Evolutionary conservation across 2,888 invertebrate genomes (phyloP), one percentile per base, ranked within the genome.

Genomic region (Acanthosepion pharaonis): DNA sequence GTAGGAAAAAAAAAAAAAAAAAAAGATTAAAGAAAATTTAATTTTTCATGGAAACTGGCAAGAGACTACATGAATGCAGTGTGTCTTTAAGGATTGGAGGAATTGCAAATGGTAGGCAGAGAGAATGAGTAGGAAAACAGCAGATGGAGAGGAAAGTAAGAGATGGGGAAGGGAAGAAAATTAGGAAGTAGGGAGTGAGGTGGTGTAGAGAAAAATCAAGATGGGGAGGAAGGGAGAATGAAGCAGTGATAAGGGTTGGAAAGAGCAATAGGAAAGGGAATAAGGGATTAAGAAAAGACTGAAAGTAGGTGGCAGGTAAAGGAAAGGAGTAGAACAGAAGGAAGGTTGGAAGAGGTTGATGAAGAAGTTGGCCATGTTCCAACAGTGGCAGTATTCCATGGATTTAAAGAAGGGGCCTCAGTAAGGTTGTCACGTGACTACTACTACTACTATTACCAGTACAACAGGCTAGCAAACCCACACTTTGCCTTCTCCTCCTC

Each of bases 261-360:
- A 9, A n/a, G 78, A n/a, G 78, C 20, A 5, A 20, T 20, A 20
- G 20, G 59, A n/a, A 15, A 78, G n/a, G 78, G n/a, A 78, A 78
- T 78, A 78, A 11, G n/a, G 78, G 78, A n/a, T 78, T n/a, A 78
- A n/a, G 78, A n/a, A 78, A 78, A 78, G 78, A 15, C 78, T 78
- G 78, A 78, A 78, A n/a, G 78, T 78, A 78, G 78, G 78, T 78
- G 78, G 78, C 78, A 78, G 78, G 78, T 78, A 78, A 78, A 78
- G 78, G 78, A 18, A n/a, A 9, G n/a, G 78, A 15, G 78, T 2
- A 23, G 59, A 23, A 20, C 18, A 20, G 78, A 78, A n/a, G n/a
- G n/a, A n/a, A 78, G 78, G n/a, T 78, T 78, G 78, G n/a, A 78
- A 78, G n/a, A 78, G 78, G 78, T 78, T 78, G 78, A 78, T 78